phyloP scores from a whole-genome alignment of 2,888 invertebrate species.

The Hypena proboscidalis region DNA sequence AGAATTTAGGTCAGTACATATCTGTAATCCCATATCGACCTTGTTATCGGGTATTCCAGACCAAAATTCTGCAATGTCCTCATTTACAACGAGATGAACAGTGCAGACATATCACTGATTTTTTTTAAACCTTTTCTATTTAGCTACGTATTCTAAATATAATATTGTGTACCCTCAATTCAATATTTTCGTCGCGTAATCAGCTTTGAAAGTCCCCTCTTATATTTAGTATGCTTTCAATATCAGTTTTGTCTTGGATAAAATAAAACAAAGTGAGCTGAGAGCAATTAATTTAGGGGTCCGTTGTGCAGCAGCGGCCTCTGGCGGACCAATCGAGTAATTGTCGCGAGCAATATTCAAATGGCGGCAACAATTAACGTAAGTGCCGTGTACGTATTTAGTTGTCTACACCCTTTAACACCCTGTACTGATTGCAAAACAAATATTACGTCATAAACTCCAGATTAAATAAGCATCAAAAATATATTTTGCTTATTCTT shows the following conservation, averaged over 20 bases:
- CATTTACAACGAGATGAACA: no score
- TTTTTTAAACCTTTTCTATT: no score
- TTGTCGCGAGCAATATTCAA: slow-evolving; percentile 84
- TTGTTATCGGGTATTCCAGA: no score
- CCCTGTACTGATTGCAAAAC: slow-evolving; percentile 31
- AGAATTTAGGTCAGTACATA: no score
- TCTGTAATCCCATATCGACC: no score
- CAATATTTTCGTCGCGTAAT: not conserved
- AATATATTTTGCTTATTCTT: no score
- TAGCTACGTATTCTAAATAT: no score
- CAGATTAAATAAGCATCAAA: not conserved
- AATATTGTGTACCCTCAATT: no score
- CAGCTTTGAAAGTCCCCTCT: not conserved
- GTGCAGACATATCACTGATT: no score
- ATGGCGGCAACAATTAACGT: slow-evolving; percentile 84
- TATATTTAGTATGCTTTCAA: slow-evolving; percentile 37
- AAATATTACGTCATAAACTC: slow-evolving; percentile 1
- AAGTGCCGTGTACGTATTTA: slow-evolving; percentile 74
- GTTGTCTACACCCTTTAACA: slow-evolving; percentile 46
- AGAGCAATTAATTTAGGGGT: slow-evolving; percentile 81
- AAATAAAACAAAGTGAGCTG: slow-evolving; percentile 75
- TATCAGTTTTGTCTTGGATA: slow-evolving; percentile 54
- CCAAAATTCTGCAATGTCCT: no score
- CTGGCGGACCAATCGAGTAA: slow-evolving; percentile 81
- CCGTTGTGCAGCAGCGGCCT: slow-evolving; percentile 58